Conservation (phyloP, 2,113 vertebrate genomes). For the Hemicordylus capensis region DNA sequence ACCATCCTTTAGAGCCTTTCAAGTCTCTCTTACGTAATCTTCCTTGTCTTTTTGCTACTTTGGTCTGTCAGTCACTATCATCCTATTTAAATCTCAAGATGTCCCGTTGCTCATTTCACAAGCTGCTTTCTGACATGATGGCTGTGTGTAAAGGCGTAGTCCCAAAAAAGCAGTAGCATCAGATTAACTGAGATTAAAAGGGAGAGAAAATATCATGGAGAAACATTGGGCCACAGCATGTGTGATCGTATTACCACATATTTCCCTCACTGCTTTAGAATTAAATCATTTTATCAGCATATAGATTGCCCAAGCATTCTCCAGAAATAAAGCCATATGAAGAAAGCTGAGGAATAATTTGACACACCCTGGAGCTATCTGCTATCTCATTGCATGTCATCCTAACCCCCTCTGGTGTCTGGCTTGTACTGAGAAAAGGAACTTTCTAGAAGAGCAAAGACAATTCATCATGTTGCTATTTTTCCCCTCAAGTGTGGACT, state of each 20-base stretch:
- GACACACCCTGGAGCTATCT: slow-evolving; percentile 19
- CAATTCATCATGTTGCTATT: slow-evolving; percentile 42
- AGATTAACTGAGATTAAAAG: slow-evolving; percentile 30
- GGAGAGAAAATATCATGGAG: slow-evolving; percentile 17
- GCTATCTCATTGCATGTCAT: slow-evolving; percentile 31
- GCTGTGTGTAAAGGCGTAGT: slow-evolving; percentile 8
- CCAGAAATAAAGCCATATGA: background rate
- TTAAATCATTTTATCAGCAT: background rate
- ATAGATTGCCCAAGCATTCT: slow-evolving; percentile 21
- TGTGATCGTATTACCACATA: slow-evolving; percentile 29
- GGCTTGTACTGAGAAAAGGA: slow-evolving; percentile 42
- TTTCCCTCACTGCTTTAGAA: slow-evolving; percentile 34
- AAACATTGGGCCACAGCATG: background rate
- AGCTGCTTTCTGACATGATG: slow-evolving; percentile 12
- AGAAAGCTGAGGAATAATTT: slow-evolving; percentile 23
- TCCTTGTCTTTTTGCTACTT: background rate
- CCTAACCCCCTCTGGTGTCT: slow-evolving; percentile 43
- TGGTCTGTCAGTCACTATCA: slow-evolving; percentile 11
- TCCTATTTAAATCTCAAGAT: background rate
- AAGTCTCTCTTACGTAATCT: slow-evolving; percentile 15
- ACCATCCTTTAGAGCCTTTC: slow-evolving; percentile 14
- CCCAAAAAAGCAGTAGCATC: slow-evolving; percentile 1
- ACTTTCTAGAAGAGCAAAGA: slow-evolving; percentile 34
- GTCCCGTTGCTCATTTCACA: background rate
- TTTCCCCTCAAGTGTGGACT: slow-evolving; percentile 39